phyloP scores from a whole-genome alignment of 2,797 vertebrate genomes.

The Gymnothorax javanicus region DNA sequence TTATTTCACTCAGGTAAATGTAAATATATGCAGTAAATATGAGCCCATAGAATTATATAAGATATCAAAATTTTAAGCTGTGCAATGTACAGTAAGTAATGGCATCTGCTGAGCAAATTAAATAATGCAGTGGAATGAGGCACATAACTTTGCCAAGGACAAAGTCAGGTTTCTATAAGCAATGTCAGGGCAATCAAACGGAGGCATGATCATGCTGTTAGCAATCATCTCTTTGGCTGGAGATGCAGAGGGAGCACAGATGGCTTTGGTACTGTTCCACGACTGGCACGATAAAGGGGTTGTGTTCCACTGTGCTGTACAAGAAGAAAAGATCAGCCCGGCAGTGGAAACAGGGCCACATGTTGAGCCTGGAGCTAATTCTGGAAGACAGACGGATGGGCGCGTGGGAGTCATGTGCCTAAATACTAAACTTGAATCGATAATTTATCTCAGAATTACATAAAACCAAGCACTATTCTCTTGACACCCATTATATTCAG shows the following conservation, averaged over 20 bases:
- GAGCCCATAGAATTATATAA: neutral
- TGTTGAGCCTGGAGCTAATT: neutral
- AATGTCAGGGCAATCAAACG: constrained; percentile 56
- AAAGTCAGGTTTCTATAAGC: constrained; percentile 49
- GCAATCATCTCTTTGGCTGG: constrained; percentile 62
- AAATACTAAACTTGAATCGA: neutral
- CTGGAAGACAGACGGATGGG: neutral
- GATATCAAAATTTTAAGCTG: neutral
- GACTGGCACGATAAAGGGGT: neutral
- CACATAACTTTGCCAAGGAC: constrained; percentile 43
- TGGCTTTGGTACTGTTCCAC: constrained; percentile 57
- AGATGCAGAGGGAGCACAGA: constrained; percentile 51
- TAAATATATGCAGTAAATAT: neutral
- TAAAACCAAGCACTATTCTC: neutral
- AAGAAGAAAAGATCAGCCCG: neutral
- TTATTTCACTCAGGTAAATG: neutral
- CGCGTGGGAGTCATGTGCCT: neutral
- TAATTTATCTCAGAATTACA: neutral
- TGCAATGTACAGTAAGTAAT: constrained; percentile 41
- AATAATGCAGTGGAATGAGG: constrained; percentile 15
- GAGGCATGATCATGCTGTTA: constrained; percentile 57
- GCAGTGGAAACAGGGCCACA: neutral
- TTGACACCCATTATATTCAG: neutral
- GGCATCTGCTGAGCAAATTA: neutral
- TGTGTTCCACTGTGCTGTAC: neutral